These are phyloP conservation scores for Zeuzera pyrina DNA, from an alignment of 2,888 invertebrate genomes.

Conservation along the genomic window DNA sequence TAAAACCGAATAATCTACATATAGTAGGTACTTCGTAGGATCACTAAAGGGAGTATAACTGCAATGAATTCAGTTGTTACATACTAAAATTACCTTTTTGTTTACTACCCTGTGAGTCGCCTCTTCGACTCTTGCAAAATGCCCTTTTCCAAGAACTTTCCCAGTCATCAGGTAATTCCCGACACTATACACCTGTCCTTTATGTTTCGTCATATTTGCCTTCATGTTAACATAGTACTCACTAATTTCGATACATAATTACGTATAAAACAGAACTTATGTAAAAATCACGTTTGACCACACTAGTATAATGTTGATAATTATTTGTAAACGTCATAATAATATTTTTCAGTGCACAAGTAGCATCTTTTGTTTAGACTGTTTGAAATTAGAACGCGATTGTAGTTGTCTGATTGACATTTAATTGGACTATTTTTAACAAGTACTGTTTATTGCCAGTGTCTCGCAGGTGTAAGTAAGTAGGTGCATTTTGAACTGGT, in stretches of 20 bases:
- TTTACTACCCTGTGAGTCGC: slow-evolving; percentile 79
- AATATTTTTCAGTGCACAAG: slow-evolving; percentile 29
- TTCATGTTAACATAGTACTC: slow-evolving; percentile 32
- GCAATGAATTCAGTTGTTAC: neutral
- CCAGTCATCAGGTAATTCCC: slow-evolving; percentile 83
- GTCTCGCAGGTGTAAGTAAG: too few relatives aligned
- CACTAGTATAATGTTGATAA: slow-evolving; percentile 26
- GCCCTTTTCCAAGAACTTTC: slow-evolving; percentile 80
- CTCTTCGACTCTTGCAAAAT: slow-evolving; percentile 83
- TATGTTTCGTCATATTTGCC: slow-evolving; percentile 41
- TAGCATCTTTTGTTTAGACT: slow-evolving; percentile 48
- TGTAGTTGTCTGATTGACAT: slow-evolving; percentile 33
- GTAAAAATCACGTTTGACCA: slow-evolving; percentile 21
- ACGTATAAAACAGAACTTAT: slow-evolving; percentile 19
- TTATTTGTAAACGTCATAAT: slow-evolving; percentile 45
- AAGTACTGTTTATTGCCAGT: slow-evolving; percentile 16
- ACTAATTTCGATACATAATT: slow-evolving; percentile 49
- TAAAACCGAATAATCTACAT: too few relatives aligned
- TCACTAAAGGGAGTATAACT: too few relatives aligned
- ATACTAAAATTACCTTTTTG: slow-evolving; percentile 75
- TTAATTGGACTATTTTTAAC: slow-evolving; percentile 49
- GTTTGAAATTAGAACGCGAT: slow-evolving; percentile 51
- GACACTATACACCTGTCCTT: slow-evolving; percentile 70
- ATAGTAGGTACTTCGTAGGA: too few relatives aligned
- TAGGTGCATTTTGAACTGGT: too few relatives aligned